phyloP scores from a whole-genome alignment of 2,797 vertebrate genomes.

The Poecilia picta region DNA sequence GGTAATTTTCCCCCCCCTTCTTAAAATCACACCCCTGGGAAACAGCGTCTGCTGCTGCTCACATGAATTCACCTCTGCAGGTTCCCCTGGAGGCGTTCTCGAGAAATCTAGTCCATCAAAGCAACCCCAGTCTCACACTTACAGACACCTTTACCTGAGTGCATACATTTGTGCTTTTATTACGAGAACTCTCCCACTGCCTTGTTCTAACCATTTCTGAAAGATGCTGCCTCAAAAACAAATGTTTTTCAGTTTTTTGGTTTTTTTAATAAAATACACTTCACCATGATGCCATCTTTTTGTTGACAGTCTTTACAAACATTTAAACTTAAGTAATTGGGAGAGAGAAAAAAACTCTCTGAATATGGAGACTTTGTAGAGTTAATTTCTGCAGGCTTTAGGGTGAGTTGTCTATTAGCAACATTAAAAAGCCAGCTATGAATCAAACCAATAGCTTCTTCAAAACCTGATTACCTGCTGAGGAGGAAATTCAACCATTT shows the following conservation, averaged over 20 bases:
- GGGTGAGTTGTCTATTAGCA: background rate
- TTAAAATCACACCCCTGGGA: background rate
- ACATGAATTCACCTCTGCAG: background rate
- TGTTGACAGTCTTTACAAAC: background rate
- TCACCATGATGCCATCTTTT: background rate
- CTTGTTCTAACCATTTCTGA: background rate
- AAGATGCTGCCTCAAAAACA: background rate
- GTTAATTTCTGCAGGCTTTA: background rate
- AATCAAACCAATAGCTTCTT: background rate
- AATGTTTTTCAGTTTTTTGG: background rate
- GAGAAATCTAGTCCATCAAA: background rate
- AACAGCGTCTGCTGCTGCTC: background rate
- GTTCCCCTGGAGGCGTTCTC: background rate
- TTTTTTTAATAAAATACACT: background rate
- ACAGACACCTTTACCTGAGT: background rate
- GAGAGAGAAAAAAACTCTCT: background rate
- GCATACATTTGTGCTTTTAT: background rate
- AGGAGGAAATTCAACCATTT: background rate
- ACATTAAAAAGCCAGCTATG: background rate
- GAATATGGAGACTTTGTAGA: background rate
- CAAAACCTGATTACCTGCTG: background rate
- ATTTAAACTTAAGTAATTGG: background rate
- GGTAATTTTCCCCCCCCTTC: background rate
- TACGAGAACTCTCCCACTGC: background rate
- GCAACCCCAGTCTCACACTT: background rate